Conservation (phyloP, 2,797 vertebrate species). For the Alfaro cultratus region DNA sequence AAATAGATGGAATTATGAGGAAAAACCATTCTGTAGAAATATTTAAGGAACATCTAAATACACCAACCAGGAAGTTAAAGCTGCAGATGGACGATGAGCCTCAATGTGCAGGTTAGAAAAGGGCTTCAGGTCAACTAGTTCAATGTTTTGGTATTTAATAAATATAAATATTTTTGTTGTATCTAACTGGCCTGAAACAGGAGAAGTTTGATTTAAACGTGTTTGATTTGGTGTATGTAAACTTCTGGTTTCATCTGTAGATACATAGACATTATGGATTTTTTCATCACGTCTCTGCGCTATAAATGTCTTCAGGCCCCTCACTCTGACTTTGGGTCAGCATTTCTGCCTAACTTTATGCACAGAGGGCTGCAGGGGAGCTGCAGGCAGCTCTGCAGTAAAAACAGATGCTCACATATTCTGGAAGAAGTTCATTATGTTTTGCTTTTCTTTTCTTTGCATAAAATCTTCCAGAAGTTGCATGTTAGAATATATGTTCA, state of each 20-base stretch:
- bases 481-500: constrained; percentile 1
- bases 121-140: too few species aligned
- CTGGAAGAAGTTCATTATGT: neutral
- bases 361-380: constrained; percentile 46
- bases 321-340: constrained; percentile 61
- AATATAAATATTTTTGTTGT: too few species aligned
- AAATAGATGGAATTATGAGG: too few species aligned
- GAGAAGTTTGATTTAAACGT: neutral
- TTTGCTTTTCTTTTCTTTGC: neutral
- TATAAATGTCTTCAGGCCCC: constrained; percentile 11
- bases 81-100: too few species aligned
- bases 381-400: constrained; percentile 54
- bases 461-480: neutral
- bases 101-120: too few species aligned
- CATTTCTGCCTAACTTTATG: constrained; percentile 62
- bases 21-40: too few species aligned
- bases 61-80: too few species aligned
- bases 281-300: neutral
- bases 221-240: neutral
- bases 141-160: too few species aligned
- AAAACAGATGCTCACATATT: constrained; percentile 17
- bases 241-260: neutral
- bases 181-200: too few species aligned
- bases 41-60: too few species aligned
- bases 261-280: neutral